These are phyloP conservation scores for Pristionchus japonicus DNA, from an alignment of 2,888 invertebrate genomes.

Conservation along the genomic window DNA sequence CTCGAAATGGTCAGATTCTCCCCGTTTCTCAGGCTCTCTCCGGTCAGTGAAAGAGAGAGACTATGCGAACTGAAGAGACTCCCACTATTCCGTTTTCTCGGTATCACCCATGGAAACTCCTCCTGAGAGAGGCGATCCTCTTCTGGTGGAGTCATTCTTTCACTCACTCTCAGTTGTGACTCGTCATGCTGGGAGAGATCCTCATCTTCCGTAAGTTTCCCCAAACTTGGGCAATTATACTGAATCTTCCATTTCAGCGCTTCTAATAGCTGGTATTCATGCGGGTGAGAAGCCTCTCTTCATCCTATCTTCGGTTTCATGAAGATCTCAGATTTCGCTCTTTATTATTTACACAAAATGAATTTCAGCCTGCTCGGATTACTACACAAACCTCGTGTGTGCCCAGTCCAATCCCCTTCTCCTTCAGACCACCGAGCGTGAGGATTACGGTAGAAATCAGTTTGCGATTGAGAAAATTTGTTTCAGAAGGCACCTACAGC, in stretches of 20 bases:
- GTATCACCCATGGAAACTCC: not conserved
- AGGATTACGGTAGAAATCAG: not conserved
- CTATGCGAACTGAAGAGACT: not conserved
- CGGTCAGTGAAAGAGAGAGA: not conserved
- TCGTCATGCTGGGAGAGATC: not conserved
- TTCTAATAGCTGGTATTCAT: not conserved
- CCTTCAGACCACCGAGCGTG: not conserved
- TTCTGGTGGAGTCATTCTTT: not conserved
- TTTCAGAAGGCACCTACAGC: not conserved
- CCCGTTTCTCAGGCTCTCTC: not conserved
- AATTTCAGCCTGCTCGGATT: slow-evolving; percentile 6
- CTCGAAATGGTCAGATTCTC: not conserved
- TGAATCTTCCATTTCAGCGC: not conserved
- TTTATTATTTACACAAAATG: not conserved
- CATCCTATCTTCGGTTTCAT: not conserved
- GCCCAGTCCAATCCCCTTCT: not conserved
- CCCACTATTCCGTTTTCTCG: not conserved
- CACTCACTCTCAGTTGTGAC: not conserved
- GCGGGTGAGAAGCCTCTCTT: not conserved
- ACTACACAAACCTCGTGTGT: not conserved
- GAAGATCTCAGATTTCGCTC: not conserved
- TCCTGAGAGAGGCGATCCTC: not conserved
- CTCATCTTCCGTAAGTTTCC: not conserved
- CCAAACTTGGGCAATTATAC: not conserved
- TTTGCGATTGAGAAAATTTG: no score